Conservation (phyloP, 1,140 invertebrate species). For the Neodiprion fabricii region DNA sequence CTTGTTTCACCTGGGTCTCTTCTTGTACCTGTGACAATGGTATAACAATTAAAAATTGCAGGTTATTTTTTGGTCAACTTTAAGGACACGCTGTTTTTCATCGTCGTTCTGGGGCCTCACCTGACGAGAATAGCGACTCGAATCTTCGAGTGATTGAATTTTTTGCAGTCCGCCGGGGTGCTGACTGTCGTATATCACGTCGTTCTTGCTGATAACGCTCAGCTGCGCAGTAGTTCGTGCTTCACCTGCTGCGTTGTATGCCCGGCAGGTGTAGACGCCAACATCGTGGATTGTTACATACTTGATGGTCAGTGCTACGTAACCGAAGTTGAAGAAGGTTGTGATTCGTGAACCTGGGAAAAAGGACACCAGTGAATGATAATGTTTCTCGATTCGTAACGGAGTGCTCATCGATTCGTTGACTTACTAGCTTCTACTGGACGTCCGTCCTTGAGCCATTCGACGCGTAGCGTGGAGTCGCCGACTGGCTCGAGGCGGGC, state of each 20-base stretch:
- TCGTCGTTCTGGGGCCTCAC: conserved; percentile 26
- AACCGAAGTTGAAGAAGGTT: conserved; percentile 95
- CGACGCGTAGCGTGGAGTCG: conserved; percentile 89
- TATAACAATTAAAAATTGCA: conserved; percentile 14
- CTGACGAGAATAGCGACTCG: conserved; percentile 70
- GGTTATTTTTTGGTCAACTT: background rate
- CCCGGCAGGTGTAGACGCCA: conserved; percentile 90
- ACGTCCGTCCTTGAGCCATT: conserved; percentile 95
- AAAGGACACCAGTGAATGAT: conserved; percentile 23
- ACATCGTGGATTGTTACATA: conserved; percentile 89
- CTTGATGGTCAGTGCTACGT: conserved; percentile 95
- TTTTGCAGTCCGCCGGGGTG: conserved; percentile 87
- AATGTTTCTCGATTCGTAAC: conserved; percentile 30
- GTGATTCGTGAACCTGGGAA: conserved; percentile 83
- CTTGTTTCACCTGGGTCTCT: conserved; percentile 76
- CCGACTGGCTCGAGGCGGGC: conserved; percentile 92
- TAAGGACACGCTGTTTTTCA: background rate
- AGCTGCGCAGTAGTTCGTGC: conserved; percentile 89
- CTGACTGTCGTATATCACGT: conserved; percentile 85
- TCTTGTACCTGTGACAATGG: conserved; percentile 62
- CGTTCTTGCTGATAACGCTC: conserved; percentile 84
- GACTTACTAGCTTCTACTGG: conserved; percentile 83
- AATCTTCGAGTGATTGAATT: conserved; percentile 88
- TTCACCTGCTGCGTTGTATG: conserved; percentile 87
- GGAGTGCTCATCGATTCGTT: conserved; percentile 18